phyloP scores from a whole-genome alignment of 1,140 invertebrate genomes.

The Sitophilus oryzae region DNA sequence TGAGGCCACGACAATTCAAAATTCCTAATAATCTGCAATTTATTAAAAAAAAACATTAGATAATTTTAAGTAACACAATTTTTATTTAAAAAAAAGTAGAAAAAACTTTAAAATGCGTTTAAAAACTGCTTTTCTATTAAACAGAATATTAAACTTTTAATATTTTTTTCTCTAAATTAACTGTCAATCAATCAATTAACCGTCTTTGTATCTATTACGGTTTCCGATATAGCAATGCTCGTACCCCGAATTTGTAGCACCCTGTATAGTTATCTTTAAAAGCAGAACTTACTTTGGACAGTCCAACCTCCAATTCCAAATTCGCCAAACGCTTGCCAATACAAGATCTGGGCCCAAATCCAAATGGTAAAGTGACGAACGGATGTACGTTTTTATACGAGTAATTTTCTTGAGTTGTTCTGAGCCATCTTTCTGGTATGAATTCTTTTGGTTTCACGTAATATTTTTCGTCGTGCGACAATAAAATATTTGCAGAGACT shows the following conservation, averaged over 20 bases:
- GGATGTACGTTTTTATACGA: conserved; percentile 31
- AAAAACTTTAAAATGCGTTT: no score
- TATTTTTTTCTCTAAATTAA: no score
- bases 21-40: conserved; percentile 44
- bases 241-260: no score
- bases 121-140: no score
- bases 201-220: no score
- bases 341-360: conserved; percentile 42
- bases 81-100: no score
- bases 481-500: conserved; percentile 14
- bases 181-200: background rate
- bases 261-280: no score
- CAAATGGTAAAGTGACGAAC: conserved; percentile 37
- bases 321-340: conserved; percentile 63
- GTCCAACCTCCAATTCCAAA: conserved; percentile 59
- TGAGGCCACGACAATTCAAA: conserved; percentile 50
- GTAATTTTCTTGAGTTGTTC: conserved; percentile 22
- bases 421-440: conserved; percentile 37
- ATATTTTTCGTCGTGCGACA: conserved; percentile 23
- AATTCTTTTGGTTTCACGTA: conserved; percentile 30
- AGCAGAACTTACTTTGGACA: conserved; percentile 45
- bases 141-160: no score
- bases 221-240: no score
- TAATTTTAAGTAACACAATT: no score
- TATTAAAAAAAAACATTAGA: background rate